A percentile compares a stretch with the other conserved stretches of the same genome.
These are phyloP conservation scores for Taeniopygia guttata DNA, from an alignment of 2,797 vertebrate species.

Conservation along the genomic window DNA sequence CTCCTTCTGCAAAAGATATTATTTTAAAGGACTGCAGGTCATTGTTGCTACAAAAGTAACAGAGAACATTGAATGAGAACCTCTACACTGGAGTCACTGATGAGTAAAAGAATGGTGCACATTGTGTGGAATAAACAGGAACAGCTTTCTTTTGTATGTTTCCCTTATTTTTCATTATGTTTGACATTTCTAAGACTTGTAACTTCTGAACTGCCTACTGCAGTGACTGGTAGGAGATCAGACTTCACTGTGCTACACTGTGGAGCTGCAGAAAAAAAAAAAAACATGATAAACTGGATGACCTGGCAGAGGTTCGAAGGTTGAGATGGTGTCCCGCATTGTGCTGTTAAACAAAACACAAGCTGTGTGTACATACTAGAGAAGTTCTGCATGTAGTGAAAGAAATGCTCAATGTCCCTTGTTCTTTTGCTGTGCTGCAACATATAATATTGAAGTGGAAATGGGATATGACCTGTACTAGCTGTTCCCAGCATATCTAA, in stretches of 20 bases:
- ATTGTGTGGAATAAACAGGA: not conserved
- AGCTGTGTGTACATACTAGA: not conserved
- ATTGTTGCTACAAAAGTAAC: not conserved
- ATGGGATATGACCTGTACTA: not conserved
- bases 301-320: not conserved
- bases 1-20: not conserved
- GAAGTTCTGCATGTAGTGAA: not conserved
- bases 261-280: not conserved
- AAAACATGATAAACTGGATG: not conserved
- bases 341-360: not conserved
- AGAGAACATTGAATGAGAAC: not conserved
- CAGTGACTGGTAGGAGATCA: not conserved
- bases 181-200: constrained; percentile 32
- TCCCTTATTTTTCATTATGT: not conserved
- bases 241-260: not conserved
- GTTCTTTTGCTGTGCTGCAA: not conserved
- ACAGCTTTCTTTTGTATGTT: not conserved
- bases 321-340: not conserved
- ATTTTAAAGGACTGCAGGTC: not conserved
- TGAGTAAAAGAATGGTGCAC: not conserved
- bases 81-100: not conserved
- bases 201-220: not conserved
- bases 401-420: not conserved
- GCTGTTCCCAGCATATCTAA: not conserved
- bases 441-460: not conserved